Evolutionary conservation across 2,797 vertebrate genomes (phyloP), one percentile per base, ranked within the genome.

Genomic region (Decapterus maruadsi): DNA sequence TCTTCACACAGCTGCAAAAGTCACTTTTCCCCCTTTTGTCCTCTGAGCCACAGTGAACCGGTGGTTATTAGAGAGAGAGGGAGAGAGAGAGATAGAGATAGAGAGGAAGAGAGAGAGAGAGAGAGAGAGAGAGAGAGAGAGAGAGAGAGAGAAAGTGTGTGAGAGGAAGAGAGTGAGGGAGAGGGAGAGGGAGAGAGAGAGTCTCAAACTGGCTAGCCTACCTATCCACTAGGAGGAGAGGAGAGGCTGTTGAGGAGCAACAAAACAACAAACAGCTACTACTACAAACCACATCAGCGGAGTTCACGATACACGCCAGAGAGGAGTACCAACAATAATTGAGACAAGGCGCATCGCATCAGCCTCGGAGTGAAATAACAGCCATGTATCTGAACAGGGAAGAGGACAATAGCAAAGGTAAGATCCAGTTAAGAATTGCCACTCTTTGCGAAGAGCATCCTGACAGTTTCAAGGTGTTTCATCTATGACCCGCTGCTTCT

Each of bases 301-400:
- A 94, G 92, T 93, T 92, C 78, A 75, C 80, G 57, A 65, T 38
- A 62, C 87, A 64, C 85, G 62, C 83, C 85, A 43, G 84, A 43
- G 84, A 83, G 91, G 91, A 94, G 93, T 90, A 89, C 68, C 75
- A 75, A 59, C 72, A 82, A 76, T 13, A 22, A 42, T 12, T n/a
- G 81, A 85, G 78, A 87, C 74, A 80, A 60, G 90, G 87, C 89
- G 34, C 88, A 42, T 88, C 85, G 82, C 16, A 34, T 77, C 60
- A 38, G 80, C 86, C 87, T 77, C 80, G 71, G 76, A 86, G 89
- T 88, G 80, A 90, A 93, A 81, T 83, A 50, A 90, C 89, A 95
- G 94, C 92, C 95, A 96, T 96, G 95, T 95, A 96, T 95, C 91
- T 96, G 84, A 96, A 95, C 93, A 91, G 95, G 89, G 94, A 95